These are phyloP conservation scores for Psophia crepitans DNA, from an alignment of 2,113 vertebrate genomes.

Conservation along the genomic window DNA sequence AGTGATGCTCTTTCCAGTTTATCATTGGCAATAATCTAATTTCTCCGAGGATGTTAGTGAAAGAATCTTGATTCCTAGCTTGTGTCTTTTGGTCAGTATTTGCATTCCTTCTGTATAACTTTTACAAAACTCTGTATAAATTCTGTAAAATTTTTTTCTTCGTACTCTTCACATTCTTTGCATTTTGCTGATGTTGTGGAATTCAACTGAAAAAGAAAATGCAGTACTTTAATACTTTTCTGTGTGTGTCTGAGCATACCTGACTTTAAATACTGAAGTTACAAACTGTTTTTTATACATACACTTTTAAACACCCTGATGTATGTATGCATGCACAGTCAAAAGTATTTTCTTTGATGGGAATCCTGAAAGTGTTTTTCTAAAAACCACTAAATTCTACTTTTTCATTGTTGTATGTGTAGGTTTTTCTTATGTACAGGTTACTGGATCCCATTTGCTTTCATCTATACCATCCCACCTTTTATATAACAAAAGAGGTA, in stretches of 20 bases:
- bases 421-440: background rate
- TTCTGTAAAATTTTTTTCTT: slow-evolving; percentile 71
- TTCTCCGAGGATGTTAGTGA: background rate
- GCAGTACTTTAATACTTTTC: background rate
- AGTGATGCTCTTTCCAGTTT: background rate
- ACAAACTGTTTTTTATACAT: background rate
- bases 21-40: background rate
- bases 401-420: background rate
- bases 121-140: slow-evolving; percentile 68
- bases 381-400: background rate
- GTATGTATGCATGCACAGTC: too few species aligned
- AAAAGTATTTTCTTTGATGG: background rate
- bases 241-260: background rate
- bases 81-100: background rate
- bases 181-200: slow-evolving; percentile 62
- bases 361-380: background rate
- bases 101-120: slow-evolving; percentile 52
- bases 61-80: background rate
- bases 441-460: background rate
- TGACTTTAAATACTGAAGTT: background rate
- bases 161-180: slow-evolving; percentile 77
- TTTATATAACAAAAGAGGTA: background rate
- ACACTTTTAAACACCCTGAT: background rate
- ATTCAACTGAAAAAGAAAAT: slow-evolving; percentile 49
- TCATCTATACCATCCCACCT: background rate